Evolutionary conservation across 2,888 invertebrate genomes (phyloP).

Genomic region (Eubasilissa splendida): DNA sequence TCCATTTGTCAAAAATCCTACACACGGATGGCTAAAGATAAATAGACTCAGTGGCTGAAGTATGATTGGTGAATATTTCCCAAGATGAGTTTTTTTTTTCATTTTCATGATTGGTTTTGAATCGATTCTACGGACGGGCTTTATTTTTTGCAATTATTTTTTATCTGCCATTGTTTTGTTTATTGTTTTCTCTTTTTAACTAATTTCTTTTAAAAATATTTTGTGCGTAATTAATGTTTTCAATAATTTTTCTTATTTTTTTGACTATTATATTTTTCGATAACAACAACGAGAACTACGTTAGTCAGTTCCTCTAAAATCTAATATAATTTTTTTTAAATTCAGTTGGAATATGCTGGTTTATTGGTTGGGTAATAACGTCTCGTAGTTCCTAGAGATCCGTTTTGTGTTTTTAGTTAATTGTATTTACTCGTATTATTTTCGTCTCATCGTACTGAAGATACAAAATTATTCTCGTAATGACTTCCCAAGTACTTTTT

Average conservation of each 20-base stretch:
- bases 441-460: background rate
- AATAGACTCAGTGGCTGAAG: conserved; percentile 30
- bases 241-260: no score
- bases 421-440: background rate
- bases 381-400: no score
- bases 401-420: background rate
- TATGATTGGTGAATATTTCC: conserved; percentile 25
- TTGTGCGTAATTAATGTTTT: no score
- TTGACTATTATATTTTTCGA: no score
- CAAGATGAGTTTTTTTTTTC: conserved; percentile 36
- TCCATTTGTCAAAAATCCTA: conserved; percentile 46
- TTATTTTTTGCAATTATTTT: background rate
- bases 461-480: conserved; percentile 30
- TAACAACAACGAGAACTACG: no score
- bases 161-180: no score
- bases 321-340: no score
- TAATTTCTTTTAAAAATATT: no score
- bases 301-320: no score
- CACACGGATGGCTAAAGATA: conserved; percentile 35
- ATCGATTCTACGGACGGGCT: conserved; percentile 1
- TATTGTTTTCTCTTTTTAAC: no score
- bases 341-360: no score
- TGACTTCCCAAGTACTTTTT: conserved; percentile 36
- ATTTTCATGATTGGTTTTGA: conserved; percentile 26
- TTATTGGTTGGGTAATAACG: no score